These are phyloP conservation scores for Mirza zaza DNA, from an alignment of 2,113 vertebrate species.

Conservation along the genomic window DNA sequence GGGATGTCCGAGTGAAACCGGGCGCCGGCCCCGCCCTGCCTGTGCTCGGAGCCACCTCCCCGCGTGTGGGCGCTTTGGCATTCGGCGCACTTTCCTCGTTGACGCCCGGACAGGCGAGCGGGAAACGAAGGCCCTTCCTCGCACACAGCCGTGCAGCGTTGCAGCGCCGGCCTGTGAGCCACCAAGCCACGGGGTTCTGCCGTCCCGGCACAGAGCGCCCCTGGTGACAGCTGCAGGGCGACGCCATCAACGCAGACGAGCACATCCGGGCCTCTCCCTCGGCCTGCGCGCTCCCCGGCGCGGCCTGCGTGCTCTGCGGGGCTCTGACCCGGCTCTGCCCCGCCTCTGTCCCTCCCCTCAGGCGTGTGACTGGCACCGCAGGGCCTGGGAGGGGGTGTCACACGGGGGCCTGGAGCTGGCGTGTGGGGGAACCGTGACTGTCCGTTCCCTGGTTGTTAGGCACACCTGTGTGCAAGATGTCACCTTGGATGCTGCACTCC, in stretches of 20 bases:
- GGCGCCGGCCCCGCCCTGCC: conserved; percentile 36
- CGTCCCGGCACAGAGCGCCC: not conserved
- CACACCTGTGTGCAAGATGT: not conserved
- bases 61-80: not conserved
- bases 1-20: not conserved
- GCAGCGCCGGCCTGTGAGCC: not conserved
- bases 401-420: not conserved
- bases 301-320: not conserved
- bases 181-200: not conserved
- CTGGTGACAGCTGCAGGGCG: not conserved
- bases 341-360: not conserved
- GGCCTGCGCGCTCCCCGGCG: not conserved
- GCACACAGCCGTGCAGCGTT: not conserved
- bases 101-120: conserved; percentile 10
- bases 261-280: not conserved
- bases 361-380: not conserved
- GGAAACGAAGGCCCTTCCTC: conserved; percentile 22
- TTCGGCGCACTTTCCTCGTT: conserved; percentile 37
- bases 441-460: not conserved
- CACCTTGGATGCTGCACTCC: accelerated
- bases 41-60: not conserved
- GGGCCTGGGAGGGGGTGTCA: not conserved
- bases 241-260: not conserved
- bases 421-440: not conserved
- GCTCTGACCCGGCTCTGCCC: too few relatives aligned